Base-by-base conservation (phyloP, 2,888 invertebrate species). In the Lamproptera curius region DNA sequence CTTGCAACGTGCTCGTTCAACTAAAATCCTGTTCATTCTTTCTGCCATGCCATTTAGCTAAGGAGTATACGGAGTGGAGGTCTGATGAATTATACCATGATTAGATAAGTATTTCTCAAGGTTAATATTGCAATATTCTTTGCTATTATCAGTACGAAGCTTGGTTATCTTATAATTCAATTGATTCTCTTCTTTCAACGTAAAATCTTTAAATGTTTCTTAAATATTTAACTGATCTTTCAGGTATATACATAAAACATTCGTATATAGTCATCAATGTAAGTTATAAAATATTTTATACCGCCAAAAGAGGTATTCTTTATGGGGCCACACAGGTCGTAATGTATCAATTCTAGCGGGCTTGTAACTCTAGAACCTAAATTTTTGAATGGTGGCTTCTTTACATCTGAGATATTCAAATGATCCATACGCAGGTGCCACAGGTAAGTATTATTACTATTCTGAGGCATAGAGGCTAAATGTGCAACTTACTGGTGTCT, bases 261-360 rank as follows among this genome's bases (percentile, higher is more conserved):
- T 45, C 50, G 33, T n/a, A 47, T 44, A 16, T 37, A 57, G 39
- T 53, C 54, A 46, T 53, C 53, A 26, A 49, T 45, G 17, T 41
- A 50, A 16, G 52, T 52, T 8, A 54, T 47, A 46, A 51, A 56
- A 8, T 54, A 53, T 38, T 47, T 51, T 33, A 46, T 44, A 47
- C 52, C 51, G 45, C 42, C 46, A 26, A 16, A n/a, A 26, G 54
- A 51, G 10, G 2, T 1, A 26, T 36, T 34, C 26, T 56, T 50
- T 40, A 38, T 28, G 28, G 28, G 28, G 28, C 28, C 28, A 10
- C 16, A 38, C n/a, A n/a, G n/a, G 17, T 17, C 17, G 6, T 16
- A 38, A 17, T 38, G 51, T 37, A 54, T 50, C 8, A 53, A 11
- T 36, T 53, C 50, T 11, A 53, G n/a, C n/a, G 43, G 42, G 15